These are phyloP conservation scores for Pherbina coryleti DNA, from an alignment of 2,888 invertebrate species.

Conservation along the genomic window DNA sequence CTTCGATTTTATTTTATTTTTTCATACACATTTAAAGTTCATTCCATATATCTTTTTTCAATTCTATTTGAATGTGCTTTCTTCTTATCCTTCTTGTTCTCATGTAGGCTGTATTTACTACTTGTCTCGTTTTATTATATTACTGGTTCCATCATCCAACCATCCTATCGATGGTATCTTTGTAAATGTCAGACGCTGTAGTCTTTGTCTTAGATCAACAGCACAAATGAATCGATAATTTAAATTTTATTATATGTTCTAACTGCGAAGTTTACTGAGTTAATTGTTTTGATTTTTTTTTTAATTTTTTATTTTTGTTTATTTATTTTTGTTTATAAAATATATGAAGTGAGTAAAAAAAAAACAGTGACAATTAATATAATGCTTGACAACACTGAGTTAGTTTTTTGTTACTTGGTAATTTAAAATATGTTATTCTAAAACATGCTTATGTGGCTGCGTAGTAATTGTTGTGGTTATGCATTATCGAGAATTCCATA, in stretches of 20 bases:
- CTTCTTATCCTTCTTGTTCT: not conserved
- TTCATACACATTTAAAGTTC: not conserved
- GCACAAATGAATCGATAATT: constrained; percentile 7
- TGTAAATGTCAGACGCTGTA: constrained; percentile 7
- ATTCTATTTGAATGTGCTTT: not conserved
- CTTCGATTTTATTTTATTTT: too few relatives aligned
- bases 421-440: too few relatives aligned
- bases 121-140: not conserved
- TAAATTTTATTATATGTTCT: not conserved
- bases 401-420: too few relatives aligned
- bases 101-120: not conserved
- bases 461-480: too few relatives aligned
- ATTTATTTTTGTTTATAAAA: not conserved
- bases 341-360: not conserved
- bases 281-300: not conserved
- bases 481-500: too few relatives aligned
- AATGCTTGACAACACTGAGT: too few relatives aligned
- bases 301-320: not conserved
- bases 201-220: not conserved
- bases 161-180: not conserved
- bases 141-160: not conserved
- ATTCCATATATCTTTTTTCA: not conserved
- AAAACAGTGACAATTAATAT: too few relatives aligned
- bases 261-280: not conserved
- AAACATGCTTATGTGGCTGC: too few relatives aligned